phyloP scores from a whole-genome alignment of 2,113 vertebrate species.

The Esox niger region DNA sequence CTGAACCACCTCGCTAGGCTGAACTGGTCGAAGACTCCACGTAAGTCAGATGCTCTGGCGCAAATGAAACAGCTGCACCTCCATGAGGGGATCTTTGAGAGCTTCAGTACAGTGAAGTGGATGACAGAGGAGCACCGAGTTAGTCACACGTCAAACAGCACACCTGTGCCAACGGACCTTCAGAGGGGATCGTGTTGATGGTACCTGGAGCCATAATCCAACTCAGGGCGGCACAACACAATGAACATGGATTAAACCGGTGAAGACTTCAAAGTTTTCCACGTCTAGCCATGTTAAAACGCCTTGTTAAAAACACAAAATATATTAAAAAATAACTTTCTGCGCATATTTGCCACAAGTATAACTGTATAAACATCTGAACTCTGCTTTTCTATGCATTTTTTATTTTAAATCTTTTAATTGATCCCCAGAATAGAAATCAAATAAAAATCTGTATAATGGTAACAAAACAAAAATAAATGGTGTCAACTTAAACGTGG shows the following conservation, averaged over 20 bases:
- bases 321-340: background rate
- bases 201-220: background rate
- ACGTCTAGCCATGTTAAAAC: background rate
- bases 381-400: slow-evolving; percentile 22
- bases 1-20: no score
- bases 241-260: no score
- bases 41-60: no score
- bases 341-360: slow-evolving; percentile 27
- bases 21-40: no score
- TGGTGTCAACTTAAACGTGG: background rate
- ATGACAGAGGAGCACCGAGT: no score
- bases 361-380: slow-evolving; percentile 17
- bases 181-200: no score
- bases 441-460: background rate
- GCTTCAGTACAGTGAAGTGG: no score
- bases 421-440: background rate
- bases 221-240: background rate
- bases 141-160: no score
- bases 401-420: background rate
- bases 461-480: background rate
- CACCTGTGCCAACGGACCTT: no score
- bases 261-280: background rate
- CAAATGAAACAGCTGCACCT: no score
- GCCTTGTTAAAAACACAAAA: background rate
- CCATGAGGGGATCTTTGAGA: no score